These are phyloP conservation scores for Drosophila phalerata DNA, from an alignment of 2,888 invertebrate genomes.

Conservation along the genomic window DNA sequence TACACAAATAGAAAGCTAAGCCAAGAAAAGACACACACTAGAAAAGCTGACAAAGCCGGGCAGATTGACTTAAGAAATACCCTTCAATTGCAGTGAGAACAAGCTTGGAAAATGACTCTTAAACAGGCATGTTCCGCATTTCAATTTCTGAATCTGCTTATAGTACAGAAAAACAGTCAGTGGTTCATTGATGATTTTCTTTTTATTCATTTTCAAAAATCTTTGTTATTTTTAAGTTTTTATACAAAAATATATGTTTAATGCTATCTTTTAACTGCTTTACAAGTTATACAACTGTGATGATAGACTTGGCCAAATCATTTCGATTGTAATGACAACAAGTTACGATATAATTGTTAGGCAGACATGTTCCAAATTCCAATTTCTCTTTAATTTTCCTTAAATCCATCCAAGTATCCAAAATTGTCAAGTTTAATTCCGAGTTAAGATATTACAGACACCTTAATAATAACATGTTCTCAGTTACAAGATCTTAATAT, in stretches of 20 bases:
- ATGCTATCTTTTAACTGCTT: no score
- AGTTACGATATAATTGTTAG: background rate
- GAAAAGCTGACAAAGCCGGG: slow-evolving; percentile 4
- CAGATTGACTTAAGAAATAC: slow-evolving; percentile 24
- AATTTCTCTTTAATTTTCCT: background rate
- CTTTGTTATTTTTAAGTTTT: no score
- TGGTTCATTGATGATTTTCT: no score
- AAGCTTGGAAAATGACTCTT: background rate
- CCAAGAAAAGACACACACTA: slow-evolving; percentile 44
- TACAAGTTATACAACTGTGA: no score
- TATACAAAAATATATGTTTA: no score
- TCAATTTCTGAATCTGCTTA: background rate
- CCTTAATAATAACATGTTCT: background rate
- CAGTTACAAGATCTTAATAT: background rate
- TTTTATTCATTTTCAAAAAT: no score
- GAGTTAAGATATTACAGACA: background rate
- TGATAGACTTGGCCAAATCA: background rate
- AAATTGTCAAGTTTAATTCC: background rate
- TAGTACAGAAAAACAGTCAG: background rate
- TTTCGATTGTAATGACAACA: background rate
- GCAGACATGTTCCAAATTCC: background rate
- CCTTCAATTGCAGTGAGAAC: slow-evolving; percentile 8
- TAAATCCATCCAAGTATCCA: background rate
- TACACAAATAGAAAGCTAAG: slow-evolving; percentile 29
- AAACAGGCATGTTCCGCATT: background rate